Base-by-base conservation (phyloP, 2,888 invertebrate species). In the Pachydiplax longipennis region DNA sequence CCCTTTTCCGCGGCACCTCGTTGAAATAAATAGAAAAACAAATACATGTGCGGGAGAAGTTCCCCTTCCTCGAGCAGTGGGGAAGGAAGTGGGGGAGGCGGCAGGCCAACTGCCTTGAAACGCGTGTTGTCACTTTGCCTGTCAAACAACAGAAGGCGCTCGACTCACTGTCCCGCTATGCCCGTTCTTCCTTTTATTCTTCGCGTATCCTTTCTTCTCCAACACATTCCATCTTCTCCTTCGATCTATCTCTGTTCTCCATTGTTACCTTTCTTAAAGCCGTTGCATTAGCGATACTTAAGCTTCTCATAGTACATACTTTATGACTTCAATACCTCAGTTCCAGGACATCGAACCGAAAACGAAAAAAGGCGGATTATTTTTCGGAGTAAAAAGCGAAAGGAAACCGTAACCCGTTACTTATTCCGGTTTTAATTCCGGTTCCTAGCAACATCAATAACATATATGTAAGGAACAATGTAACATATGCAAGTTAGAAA, bases 21-120 rank as follows among this genome's bases (percentile, higher is more conserved):
- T 87, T 65, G 87, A 61, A 87, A 87, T 87, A 87, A 87, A 87
- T 87, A 87, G 87, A 87, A 87, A 87, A 87, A 87, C 87, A 87
- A 87, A 87, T 87, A 87, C 65, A 87, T 87, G 37, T 65, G 61
- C 61, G 53, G 58, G 65, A 61, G 61, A 22, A 25, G 82, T 25
- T 73, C 31, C 73, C 25, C 73, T 73, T 31, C 73, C 73, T 65
- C 73, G 31, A 48, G 1, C 10, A n/a, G 44, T 1, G 82, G 13
- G 53, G 48, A n/a, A 61, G n/a, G 83, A 53, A 25, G 73, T 25
- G 61, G 37, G 40, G 83, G 61, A 5, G 83, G 83, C 58, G 83
- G 83, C 58, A 58, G 83, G 83, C 83, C 83, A 83, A 83, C 83
- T 83, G 87, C 87, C 61, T 48, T 61, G 82, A 31, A 83, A 53